Evolutionary conservation across 2,888 invertebrate genomes (phyloP).

Genomic region (Tuta absoluta): DNA sequence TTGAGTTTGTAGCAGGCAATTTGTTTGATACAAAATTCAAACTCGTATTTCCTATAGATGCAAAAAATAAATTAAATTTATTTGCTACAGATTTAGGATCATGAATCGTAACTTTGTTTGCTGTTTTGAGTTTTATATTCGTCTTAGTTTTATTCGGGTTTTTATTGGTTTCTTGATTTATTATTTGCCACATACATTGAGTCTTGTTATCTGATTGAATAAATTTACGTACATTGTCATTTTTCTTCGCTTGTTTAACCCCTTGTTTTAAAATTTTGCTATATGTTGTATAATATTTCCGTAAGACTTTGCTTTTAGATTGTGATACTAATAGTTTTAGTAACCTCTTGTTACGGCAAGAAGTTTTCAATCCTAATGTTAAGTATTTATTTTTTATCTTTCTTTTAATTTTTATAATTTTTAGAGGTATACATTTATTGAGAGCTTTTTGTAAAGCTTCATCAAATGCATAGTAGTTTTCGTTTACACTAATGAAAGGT

Average conservation of each 20-base stretch:
- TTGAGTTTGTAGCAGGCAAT: too few relatives aligned
- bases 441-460: constrained; percentile 15
- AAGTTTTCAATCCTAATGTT: constrained; percentile 21
- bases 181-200: too few relatives aligned
- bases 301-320: too few relatives aligned
- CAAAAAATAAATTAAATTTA: too few relatives aligned
- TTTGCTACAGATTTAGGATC: constrained; percentile 28
- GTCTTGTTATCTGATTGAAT: constrained; percentile 28
- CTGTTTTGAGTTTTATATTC: constrained; percentile 18
- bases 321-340: constrained; percentile 24
- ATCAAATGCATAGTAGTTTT: constrained; percentile 30
- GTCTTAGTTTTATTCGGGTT: constrained; percentile 14
- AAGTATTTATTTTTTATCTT: constrained; percentile 9
- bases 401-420: too few relatives aligned
- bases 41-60: too few relatives aligned
- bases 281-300: too few relatives aligned
- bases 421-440: constrained; percentile 27
- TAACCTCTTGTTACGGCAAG: constrained; percentile 27
- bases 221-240: too few relatives aligned
- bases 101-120: constrained; percentile 5
- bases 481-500: constrained; percentile 24
- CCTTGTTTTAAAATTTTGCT: too few relatives aligned
- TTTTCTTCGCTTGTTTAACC: too few relatives aligned
- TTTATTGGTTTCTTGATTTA: constrained; percentile 21
- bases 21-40: too few relatives aligned